Evolutionary conservation across 2,797 vertebrate genomes (phyloP), one percentile per base, ranked within the genome.

Genomic region (Syngnathus acus): DNA sequence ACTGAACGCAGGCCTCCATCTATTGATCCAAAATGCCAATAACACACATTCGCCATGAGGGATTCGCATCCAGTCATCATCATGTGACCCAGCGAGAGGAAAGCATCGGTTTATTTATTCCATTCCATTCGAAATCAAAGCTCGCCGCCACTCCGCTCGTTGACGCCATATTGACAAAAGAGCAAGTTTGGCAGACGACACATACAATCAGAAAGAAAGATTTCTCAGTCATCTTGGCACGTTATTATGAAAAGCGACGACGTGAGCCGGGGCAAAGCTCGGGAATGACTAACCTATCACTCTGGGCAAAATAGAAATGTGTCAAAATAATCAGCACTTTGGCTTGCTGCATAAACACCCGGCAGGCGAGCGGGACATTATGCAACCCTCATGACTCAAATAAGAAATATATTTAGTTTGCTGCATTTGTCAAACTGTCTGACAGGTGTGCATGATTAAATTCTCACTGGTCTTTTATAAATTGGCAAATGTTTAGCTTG

Each of bases 21-120:
- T 84, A 88, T 90, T 83, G 89, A 90, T 88, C 76, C 68, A 58
- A 69, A 67, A 82, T 51, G 84, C 80, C 86, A 84, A 86, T 87
- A 89, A 81, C 76, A 84, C 82, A 72, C 77, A 81, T 83, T 80
- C 77, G 81, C 82, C 84, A 80, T 84, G 78, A 78, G 84, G 86
- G 87, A 87, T 87, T 83, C 84, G 82, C 77, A 82, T 14, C 26
- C 71, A 74, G 82, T 84, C 84, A 77, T 86, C 88, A 88, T 72
- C 75, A 64, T 80, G 68, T 82, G 79, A 88, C 81, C 84, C 72
- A 67, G 71, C 78, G 71, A 76, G 71, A 78, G 79, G 72, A 82
- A 70, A 68, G 62, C 68, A 65, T 45, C 53, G 69, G 62, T 75
- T 69, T 32, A 32, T 80, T 80, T 77, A 65, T 63, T 70, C 65